Percentiles rank a stretch among this genome's conserved stretches.
These are phyloP conservation scores for Lineus longissimus DNA, from an alignment of 1,140 invertebrate species.

Conservation along the genomic window DNA sequence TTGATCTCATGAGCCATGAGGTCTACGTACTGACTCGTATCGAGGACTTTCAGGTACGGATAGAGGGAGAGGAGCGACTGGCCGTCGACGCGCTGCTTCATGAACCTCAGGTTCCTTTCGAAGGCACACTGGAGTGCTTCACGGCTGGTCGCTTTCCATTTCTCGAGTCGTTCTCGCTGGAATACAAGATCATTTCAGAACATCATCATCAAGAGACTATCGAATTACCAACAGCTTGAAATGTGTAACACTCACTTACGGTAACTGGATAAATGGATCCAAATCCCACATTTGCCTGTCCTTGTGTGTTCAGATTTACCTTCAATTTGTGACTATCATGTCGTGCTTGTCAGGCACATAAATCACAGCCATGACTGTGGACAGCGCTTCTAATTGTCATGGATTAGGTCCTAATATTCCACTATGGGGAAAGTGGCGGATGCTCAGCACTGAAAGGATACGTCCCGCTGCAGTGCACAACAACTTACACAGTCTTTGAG, in stretches of 20 bases:
- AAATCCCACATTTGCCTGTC: too few species aligned
- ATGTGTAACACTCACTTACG: too few species aligned
- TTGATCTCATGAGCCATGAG: constrained; percentile 63
- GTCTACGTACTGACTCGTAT: constrained; percentile 65
- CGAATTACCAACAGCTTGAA: too few species aligned
- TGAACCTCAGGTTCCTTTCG: background rate
- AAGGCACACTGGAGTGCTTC: background rate
- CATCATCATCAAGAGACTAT: too few species aligned
- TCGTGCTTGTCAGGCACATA: too few species aligned
- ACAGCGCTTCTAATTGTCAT: background rate
- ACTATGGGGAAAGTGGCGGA: background rate
- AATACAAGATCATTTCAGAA: too few species aligned
- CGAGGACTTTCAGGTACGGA: constrained; percentile 70
- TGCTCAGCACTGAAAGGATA: background rate
- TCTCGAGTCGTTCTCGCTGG: too few species aligned
- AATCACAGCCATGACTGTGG: too few species aligned
- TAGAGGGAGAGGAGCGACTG: constrained; percentile 61
- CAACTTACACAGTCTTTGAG: constrained; percentile 1
- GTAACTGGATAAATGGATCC: too few species aligned
- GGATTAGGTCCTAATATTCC: background rate
- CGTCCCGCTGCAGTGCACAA: background rate
- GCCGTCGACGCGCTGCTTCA: background rate
- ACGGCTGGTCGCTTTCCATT: background rate
- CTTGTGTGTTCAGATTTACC: too few species aligned
- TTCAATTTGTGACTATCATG: too few species aligned